phyloP scores from a whole-genome alignment of 1,140 invertebrate species.

The Oscheius sp. region DNA sequence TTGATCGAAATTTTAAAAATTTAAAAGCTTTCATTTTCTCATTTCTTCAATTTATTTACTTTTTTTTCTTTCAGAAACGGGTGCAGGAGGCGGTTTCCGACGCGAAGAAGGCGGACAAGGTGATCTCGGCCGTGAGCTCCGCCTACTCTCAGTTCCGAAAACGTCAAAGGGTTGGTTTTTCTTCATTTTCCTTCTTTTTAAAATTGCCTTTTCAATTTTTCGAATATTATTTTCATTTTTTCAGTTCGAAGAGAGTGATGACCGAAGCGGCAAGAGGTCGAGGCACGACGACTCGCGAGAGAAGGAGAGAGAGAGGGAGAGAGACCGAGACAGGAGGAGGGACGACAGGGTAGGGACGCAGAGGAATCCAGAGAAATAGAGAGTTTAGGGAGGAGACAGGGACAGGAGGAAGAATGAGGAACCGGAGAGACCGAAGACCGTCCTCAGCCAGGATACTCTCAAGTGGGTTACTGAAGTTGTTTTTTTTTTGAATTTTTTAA shows the following conservation, averaged over 20 bases:
- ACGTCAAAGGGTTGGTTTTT: conserved; percentile 14
- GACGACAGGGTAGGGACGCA: neutral
- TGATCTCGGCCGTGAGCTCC: conserved; percentile 18
- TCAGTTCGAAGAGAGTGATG: conserved; percentile 19
- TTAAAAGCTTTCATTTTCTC: no score
- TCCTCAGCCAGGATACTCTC: neutral
- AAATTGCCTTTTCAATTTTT: conserved; percentile 22
- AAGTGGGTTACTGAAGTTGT: no score
- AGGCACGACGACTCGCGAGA: neutral
- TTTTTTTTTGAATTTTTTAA: no score
- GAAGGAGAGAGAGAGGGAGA: conserved; percentile 11
- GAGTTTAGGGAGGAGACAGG: no score
- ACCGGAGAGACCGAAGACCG: no score
- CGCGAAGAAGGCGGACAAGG: conserved; percentile 19
- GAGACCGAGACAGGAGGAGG: neutral
- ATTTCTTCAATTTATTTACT: neutral
- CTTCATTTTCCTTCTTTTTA: conserved; percentile 6
- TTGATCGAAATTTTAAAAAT: no score
- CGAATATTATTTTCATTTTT: neutral
- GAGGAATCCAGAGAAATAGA: no score
- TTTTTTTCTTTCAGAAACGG: conserved; percentile 19
- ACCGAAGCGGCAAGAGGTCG: conserved; percentile 5
- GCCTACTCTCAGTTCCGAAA: conserved; percentile 26
- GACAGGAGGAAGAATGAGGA: no score
- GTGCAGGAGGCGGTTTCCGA: conserved; percentile 17